Conservation (phyloP, 2,888 invertebrate species). For the Adineta ricciae region DNA sequence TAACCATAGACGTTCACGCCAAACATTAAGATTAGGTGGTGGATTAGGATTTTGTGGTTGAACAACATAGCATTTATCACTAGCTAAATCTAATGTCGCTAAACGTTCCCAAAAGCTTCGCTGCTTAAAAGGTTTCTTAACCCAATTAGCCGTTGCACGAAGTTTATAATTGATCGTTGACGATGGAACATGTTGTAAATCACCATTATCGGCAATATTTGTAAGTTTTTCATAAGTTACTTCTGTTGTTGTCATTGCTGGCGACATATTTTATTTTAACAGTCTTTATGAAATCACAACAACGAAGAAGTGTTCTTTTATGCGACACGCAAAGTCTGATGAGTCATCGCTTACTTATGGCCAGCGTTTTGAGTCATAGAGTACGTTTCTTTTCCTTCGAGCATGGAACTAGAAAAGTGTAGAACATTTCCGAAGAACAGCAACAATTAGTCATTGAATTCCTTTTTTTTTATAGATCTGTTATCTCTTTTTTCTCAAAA, state of each 20-base stretch:
- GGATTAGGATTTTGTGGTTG: not conserved
- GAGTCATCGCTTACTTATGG: too few species aligned
- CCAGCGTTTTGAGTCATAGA: too few species aligned
- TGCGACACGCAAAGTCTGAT: too few species aligned
- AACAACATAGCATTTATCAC: not conserved
- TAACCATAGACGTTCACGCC: not conserved
- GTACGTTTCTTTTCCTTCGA: too few species aligned
- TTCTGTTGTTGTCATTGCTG: not conserved
- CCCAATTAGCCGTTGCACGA: not conserved
- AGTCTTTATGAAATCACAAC: too few species aligned
- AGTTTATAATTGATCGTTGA: not conserved
- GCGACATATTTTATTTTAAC: too few species aligned
- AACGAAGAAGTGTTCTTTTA: too few species aligned
- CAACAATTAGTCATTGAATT: too few species aligned
- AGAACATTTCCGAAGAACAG: too few species aligned
- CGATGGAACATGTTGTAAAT: not conserved
- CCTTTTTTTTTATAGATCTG: too few species aligned
- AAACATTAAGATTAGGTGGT: not conserved
- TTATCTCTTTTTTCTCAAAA: too few species aligned
- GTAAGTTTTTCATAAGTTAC: not conserved
- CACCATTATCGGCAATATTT: not conserved
- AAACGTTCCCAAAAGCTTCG: not conserved
- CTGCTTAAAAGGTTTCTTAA: not conserved
- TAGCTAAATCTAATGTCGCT: not conserved
- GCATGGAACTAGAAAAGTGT: too few species aligned